Percentiles rank a stretch among this genome's conserved stretches.
phyloP scores from a whole-genome alignment of 2,797 vertebrate species.

The Leptodactylus fallax region DNA sequence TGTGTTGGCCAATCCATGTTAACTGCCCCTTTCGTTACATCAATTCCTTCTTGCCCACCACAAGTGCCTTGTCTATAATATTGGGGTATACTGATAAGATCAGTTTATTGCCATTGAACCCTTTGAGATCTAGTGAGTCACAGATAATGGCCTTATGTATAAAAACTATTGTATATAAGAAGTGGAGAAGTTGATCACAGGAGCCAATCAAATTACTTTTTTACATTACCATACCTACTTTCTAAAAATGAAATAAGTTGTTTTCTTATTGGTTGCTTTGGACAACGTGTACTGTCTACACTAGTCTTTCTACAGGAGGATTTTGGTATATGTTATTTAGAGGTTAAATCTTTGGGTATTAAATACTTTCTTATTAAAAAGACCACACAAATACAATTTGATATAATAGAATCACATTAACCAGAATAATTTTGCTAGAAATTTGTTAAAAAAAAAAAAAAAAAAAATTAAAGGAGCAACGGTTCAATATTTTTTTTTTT shows the following conservation, averaged over 20 bases:
- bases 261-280: background rate
- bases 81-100: conserved; percentile 15
- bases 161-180: background rate
- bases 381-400: background rate
- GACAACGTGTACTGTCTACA: background rate
- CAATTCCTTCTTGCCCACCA: background rate
- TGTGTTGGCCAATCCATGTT: background rate
- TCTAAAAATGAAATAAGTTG: background rate
- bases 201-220: background rate
- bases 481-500: background rate
- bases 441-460: background rate
- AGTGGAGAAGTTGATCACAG: background rate
- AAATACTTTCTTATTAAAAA: background rate
- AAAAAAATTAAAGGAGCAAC: conserved; percentile 35
- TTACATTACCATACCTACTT: background rate
- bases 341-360: background rate
- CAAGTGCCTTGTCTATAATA: conserved; percentile 57
- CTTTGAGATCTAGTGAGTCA: background rate
- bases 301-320: background rate
- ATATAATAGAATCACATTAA: background rate
- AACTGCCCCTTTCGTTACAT: background rate
- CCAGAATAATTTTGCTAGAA: conserved; percentile 6
- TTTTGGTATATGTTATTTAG: background rate
- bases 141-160: background rate
- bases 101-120: background rate